Conservation (phyloP, 1,140 invertebrate species). For the Elymnias hypermnestra region DNA sequence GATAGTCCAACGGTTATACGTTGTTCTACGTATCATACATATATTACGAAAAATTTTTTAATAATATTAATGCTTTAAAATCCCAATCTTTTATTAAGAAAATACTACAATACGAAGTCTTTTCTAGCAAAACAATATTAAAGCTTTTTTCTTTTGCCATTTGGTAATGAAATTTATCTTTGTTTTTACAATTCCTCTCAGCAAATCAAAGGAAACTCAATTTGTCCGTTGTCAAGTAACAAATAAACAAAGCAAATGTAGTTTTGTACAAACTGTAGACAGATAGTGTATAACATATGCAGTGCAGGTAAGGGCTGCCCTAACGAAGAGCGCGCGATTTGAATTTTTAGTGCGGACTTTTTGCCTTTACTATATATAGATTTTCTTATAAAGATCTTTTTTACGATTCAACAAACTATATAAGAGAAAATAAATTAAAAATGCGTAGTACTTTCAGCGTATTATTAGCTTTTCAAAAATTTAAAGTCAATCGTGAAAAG, state of each 20-base stretch:
- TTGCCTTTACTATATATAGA: constrained; percentile 7
- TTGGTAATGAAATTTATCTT: constrained; percentile 16
- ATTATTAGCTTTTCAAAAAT: too few relatives aligned
- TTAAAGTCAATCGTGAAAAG: too few relatives aligned
- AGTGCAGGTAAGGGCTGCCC: constrained; percentile 42
- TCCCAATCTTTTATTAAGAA: too few relatives aligned
- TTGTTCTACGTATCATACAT: too few relatives aligned
- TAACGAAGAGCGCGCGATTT: constrained; percentile 62
- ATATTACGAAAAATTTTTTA: too few relatives aligned
- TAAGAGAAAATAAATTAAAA: background rate
- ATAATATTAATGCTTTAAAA: too few relatives aligned
- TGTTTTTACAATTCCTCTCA: constrained; percentile 46
- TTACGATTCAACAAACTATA: background rate
- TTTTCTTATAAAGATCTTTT: too few relatives aligned
- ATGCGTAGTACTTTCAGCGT: too few relatives aligned
- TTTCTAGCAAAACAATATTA: too few relatives aligned
- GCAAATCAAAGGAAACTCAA: constrained; percentile 68
- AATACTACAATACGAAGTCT: too few relatives aligned
- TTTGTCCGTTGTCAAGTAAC: constrained; percentile 65
- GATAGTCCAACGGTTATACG: too few relatives aligned
- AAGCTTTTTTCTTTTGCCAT: background rate
- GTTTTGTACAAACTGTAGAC: constrained; percentile 48
- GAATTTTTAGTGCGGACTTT: constrained; percentile 45
- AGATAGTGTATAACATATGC: constrained; percentile 61
- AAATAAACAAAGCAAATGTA: constrained; percentile 69